Evolutionary conservation across 2,113 vertebrate genomes (phyloP), one percentile per base, ranked within the genome.

Genomic region (Geococcyx californianus): DNA sequence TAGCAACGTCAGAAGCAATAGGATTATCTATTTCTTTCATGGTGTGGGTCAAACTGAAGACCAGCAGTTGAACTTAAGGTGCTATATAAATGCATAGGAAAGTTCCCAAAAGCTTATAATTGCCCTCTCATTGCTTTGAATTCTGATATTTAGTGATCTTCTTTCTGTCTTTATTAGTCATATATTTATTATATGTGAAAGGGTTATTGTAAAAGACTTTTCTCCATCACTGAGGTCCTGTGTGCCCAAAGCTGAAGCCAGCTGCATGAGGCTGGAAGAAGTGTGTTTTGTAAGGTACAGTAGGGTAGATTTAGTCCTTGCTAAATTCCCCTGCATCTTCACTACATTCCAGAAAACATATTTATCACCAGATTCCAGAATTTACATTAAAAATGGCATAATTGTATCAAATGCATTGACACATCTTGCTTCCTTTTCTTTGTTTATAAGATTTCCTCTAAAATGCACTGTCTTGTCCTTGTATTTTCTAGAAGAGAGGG

Each of bases 21-120:
- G 58, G 74, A 69, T 78, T 73, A 76, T 83, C 82, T 89, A 28
- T 80, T 91, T 93, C 82, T 95, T 70, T 52, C 82, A 29, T 69
- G n/a, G 38, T 74, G 51, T 2, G 2, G 91, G 82, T 94, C 93
- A 91, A 64, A 38, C 31, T 29, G 49, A 94, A 72, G 77, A 44
- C 49, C 62, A 87, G 28, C 31, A 56, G 14, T 68, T 95, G 81
- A 90, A 91, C 44, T 87, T 87, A 82, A 93, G 86, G 51, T 89
- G 90, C 94, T 74, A 85, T 90, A 85, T 87, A 94, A 95, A 92
- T 91, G 74, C 58, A 87, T 55, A 83, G 45, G 29, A 49, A 95
- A 82, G 74, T 60, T 64, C 85, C 31, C 38, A 80, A 91, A 75
- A 52, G 73, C 72, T 91, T 78, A n/a, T 75, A 64, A 88, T 72